Evolutionary conservation across 2,888 invertebrate species (phyloP).

Genomic region (Archaeoteleia sp.): DNA sequence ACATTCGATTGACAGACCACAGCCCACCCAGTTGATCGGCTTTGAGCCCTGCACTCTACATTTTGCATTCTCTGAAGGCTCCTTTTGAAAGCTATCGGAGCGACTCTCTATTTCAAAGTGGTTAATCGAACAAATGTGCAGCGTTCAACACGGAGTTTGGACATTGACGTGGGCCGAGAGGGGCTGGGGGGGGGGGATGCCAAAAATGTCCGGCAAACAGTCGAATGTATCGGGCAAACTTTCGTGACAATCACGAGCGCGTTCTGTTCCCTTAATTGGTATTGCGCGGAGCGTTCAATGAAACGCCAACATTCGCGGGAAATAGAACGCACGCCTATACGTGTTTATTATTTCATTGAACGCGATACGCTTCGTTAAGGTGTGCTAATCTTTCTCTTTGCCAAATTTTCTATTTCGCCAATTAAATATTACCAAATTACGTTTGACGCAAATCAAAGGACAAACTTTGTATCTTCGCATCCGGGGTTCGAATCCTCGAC

Average conservation of each 20-base stretch:
- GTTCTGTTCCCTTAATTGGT: constrained; percentile 22
- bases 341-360: constrained; percentile 2
- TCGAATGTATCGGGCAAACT: constrained; percentile 5
- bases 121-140: constrained; percentile 18
- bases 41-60: constrained; percentile 20
- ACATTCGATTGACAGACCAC: constrained; percentile 16
- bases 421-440: too few relatives aligned
- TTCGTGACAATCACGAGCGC: constrained; percentile 10
- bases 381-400: constrained; percentile 9
- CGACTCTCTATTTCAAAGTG: constrained; percentile 27
- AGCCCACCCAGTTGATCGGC: neutral
- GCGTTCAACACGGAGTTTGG: too few relatives aligned
- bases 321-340: neutral
- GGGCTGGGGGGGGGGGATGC: neutral
- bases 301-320: constrained; percentile 14
- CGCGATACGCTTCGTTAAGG: constrained; percentile 5
- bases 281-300: constrained; percentile 11
- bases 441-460: too few relatives aligned
- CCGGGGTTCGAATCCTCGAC: too few relatives aligned
- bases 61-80: constrained; percentile 14
- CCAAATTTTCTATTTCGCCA: too few relatives aligned
- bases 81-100: constrained; percentile 19
- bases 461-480: too few relatives aligned
- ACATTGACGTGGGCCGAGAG: neutral
- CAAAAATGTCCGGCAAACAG: constrained; percentile 9